phyloP scores from a whole-genome alignment of 1,140 invertebrate genomes.

The Drosophila erecta region DNA sequence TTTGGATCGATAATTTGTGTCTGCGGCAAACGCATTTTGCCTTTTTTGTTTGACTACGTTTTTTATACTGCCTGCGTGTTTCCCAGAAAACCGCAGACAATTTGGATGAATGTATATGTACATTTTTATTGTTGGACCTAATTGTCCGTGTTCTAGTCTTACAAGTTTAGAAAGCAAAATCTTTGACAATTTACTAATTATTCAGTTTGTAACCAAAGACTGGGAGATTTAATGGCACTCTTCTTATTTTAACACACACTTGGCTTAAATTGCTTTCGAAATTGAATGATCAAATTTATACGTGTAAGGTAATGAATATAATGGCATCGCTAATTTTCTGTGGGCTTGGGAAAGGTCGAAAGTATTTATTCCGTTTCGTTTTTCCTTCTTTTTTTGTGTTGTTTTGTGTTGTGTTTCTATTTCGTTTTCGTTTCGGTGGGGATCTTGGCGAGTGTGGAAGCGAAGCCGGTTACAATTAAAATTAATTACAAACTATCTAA shows the following conservation, averaged over 20 bases:
- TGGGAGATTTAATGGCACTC: no score
- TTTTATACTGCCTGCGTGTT: slow-evolving; percentile 1
- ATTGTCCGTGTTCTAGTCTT: no score
- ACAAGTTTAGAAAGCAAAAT: no score
- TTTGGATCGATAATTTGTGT: slow-evolving; percentile 47
- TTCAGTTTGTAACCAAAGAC: no score
- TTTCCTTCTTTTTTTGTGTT: not conserved
- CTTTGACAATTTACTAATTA: no score
- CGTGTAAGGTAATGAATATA: not conserved
- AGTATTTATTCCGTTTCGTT: slow-evolving; percentile 17
- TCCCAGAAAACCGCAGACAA: slow-evolving; percentile 2
- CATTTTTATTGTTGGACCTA: not conserved
- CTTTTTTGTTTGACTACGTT: slow-evolving; percentile 12
- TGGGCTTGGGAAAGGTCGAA: slow-evolving; percentile 54
- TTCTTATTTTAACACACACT: no score
- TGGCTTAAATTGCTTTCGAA: no score
- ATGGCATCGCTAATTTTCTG: slow-evolving; percentile 3
- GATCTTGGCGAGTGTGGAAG: slow-evolving; percentile 27
- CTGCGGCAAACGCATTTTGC: slow-evolving; percentile 67
- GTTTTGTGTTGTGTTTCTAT: slow-evolving; percentile 12
- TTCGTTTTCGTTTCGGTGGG: slow-evolving; percentile 16
- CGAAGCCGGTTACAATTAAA: slow-evolving; percentile 62
- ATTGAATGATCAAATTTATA: not conserved
- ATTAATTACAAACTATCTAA: slow-evolving; percentile 75
- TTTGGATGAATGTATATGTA: not conserved